Percentiles rank a stretch among this genome's conserved stretches.
phyloP scores from a whole-genome alignment of 2,797 vertebrate species.

The Mormyrops boulengeri region DNA sequence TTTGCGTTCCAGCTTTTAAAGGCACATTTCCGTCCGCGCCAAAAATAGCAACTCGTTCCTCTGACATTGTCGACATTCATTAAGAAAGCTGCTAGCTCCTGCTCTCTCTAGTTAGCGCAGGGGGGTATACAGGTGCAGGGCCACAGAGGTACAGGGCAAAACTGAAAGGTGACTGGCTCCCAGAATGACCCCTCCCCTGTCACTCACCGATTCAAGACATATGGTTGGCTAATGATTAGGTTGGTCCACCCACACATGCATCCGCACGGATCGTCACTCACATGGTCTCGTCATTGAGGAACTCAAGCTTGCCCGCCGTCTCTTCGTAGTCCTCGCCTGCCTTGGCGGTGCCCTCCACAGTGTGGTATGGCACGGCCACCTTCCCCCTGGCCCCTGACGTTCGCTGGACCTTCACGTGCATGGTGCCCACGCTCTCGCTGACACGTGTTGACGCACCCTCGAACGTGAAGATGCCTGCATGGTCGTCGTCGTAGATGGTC shows the following conservation, averaged over 20 bases:
- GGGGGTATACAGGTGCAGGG: neutral
- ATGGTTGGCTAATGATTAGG: neutral
- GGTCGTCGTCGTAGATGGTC: slow-evolving; percentile 81
- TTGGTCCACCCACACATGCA: neutral
- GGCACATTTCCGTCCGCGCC: neutral
- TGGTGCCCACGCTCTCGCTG: slow-evolving; percentile 66
- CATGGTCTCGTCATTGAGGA: slow-evolving; percentile 81
- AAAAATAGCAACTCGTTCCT: neutral
- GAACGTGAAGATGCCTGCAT: slow-evolving; percentile 77
- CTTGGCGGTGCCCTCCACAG: slow-evolving; percentile 69
- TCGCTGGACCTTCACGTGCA: slow-evolving; percentile 65
- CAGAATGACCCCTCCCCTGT: neutral
- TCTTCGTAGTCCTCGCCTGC: slow-evolving; percentile 77
- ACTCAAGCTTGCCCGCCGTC: slow-evolving; percentile 74
- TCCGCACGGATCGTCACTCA: slow-evolving; percentile 50
- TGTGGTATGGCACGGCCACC: slow-evolving; percentile 70
- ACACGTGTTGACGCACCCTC: slow-evolving; percentile 62
- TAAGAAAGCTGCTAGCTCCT: slow-evolving; percentile 32
- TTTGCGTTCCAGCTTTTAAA: neutral
- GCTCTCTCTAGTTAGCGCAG: neutral
- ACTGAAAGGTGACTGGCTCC: neutral
- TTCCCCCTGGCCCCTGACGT: slow-evolving; percentile 70
- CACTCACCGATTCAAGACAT: neutral
- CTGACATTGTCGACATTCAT: neutral
- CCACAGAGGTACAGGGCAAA: neutral